These are phyloP conservation scores for Ophioninae sp. DNA, from an alignment of 2,888 invertebrate genomes.

Conservation along the genomic window DNA sequence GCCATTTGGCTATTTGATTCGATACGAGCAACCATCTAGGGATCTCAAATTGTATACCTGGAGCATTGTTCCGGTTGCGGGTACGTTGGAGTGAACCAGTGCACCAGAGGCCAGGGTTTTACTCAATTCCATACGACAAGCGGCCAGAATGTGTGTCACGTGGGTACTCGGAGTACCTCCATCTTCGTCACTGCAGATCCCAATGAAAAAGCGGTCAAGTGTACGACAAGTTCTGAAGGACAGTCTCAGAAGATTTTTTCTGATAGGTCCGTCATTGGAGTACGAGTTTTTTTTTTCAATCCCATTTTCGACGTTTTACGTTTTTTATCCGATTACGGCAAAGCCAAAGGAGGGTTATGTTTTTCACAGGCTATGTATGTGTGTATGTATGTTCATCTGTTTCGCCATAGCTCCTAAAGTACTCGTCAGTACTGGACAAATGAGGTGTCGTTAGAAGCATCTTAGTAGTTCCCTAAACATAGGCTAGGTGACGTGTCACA, in stretches of 20 bases:
- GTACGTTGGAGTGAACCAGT: conserved; percentile 71
- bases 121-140: conserved; percentile 69
- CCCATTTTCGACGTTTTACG: not conserved
- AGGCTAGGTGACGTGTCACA: too few relatives aligned
- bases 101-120: conserved; percentile 73
- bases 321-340: too few relatives aligned
- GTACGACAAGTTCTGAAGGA: not conserved
- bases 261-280: not conserved
- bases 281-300: too few relatives aligned
- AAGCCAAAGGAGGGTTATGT: too few relatives aligned
- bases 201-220: not conserved
- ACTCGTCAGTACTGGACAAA: too few relatives aligned
- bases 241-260: not conserved
- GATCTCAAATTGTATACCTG: conserved; percentile 63
- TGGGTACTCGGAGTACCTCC: conserved; percentile 82
- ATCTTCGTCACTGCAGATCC: conserved; percentile 80
- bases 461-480: too few relatives aligned
- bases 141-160: conserved; percentile 74
- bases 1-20: not conserved
- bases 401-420: too few relatives aligned
- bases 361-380: too few relatives aligned
- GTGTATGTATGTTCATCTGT: too few relatives aligned
- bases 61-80: conserved; percentile 71
- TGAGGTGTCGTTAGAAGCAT: too few relatives aligned
- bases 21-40: not conserved